These are phyloP conservation scores for Laspeyria flexula DNA, from an alignment of 2,888 invertebrate genomes.

Conservation along the genomic window DNA sequence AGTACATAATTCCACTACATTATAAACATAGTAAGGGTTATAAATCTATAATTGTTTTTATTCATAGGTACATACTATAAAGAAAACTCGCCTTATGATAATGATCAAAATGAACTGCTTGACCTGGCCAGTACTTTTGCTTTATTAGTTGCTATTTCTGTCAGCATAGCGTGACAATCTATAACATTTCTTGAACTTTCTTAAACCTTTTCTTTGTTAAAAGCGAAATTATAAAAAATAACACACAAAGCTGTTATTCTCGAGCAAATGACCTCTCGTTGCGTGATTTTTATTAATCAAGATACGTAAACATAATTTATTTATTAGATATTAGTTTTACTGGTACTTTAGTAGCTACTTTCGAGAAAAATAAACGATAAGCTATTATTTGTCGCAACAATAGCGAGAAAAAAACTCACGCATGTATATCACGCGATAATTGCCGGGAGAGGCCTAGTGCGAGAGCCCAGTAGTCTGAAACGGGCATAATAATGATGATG, in stretches of 20 bases:
- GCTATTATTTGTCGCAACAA: neutral
- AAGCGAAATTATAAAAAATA: slow-evolving; percentile 31
- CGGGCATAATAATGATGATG: no score
- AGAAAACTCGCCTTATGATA: slow-evolving; percentile 28
- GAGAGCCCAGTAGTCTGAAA: no score
- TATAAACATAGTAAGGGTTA: neutral
- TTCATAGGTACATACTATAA: slow-evolving; percentile 1
- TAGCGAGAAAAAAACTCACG: neutral
- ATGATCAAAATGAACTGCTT: slow-evolving; percentile 28
- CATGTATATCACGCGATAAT: neutral
- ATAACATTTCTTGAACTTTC: slow-evolving; percentile 45
- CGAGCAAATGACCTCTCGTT: slow-evolving; percentile 43
- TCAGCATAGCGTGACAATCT: slow-evolving; percentile 57
- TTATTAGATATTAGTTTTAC: neutral
- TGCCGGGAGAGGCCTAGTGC: no score
- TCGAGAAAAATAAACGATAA: neutral
- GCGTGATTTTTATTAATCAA: slow-evolving; percentile 47
- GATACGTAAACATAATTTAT: slow-evolving; percentile 9
- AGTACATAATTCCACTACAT: neutral
- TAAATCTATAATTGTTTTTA: slow-evolving; percentile 1
- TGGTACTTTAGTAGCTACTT: neutral
- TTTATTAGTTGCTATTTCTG: slow-evolving; percentile 44
- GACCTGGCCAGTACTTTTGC: slow-evolving; percentile 31
- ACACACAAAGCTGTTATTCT: slow-evolving; percentile 18
- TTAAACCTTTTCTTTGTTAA: slow-evolving; percentile 44